Conservation (phyloP, 2,888 invertebrate species). For the Lasiommata megera region DNA sequence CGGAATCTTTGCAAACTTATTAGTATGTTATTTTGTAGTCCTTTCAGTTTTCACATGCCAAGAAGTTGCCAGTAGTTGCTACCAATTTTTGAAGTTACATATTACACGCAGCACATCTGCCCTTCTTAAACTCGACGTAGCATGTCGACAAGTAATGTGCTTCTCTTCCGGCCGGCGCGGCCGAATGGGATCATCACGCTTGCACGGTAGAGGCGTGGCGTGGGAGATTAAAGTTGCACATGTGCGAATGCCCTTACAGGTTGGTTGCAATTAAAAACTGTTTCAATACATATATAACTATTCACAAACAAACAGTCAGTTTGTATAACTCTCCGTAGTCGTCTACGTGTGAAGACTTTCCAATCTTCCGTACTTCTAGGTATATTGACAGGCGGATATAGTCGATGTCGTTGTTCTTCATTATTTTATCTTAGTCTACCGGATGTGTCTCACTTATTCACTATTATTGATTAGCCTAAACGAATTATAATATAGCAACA, state of each 20-base stretch:
- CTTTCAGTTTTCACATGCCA: too few species aligned
- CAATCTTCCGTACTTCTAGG: constrained; percentile 14
- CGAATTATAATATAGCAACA: not conserved
- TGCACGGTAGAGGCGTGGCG: not conserved
- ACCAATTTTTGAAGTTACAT: too few species aligned
- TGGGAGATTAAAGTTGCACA: not conserved
- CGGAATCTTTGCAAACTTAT: too few species aligned
- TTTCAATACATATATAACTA: constrained; percentile 17
- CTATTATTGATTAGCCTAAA: not conserved
- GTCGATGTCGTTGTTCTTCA: constrained; percentile 31
- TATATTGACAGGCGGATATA: constrained; percentile 29
- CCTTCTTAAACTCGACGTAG: too few species aligned
- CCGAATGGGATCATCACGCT: not conserved
- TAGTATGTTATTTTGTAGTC: too few species aligned
- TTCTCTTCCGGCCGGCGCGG: too few species aligned
- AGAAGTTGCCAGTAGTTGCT: too few species aligned
- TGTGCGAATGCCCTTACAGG: not conserved
- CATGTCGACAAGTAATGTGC: too few species aligned
- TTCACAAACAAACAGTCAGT: constrained; percentile 20
- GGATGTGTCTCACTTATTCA: constrained; percentile 21
- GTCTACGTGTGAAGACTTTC: constrained; percentile 11
- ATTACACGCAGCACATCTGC: too few species aligned
- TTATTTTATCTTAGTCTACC: constrained; percentile 26
- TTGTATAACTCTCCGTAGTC: constrained; percentile 1
- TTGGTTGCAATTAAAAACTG: not conserved